Conservation (phyloP, 92 coral and sea anemone species). For the Nematostella vectensis region DNA sequence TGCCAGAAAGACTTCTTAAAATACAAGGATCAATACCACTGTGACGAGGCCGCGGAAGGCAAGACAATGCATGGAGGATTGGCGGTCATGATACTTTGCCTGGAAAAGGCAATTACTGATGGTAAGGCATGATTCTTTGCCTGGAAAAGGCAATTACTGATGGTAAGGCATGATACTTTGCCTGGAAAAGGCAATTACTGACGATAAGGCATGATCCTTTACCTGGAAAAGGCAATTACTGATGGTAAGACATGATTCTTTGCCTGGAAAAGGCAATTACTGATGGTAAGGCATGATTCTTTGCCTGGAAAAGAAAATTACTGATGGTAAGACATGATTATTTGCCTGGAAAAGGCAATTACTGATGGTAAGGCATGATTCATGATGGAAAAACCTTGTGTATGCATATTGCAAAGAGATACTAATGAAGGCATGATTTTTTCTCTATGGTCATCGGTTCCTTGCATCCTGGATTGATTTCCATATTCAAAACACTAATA, state of each 20-base stretch:
- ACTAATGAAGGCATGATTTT: too few relatives aligned
- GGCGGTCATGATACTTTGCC: slow-evolving; percentile 66
- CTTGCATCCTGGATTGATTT: too few relatives aligned
- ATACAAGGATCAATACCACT: slow-evolving; percentile 30
- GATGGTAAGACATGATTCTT: slow-evolving; percentile 56
- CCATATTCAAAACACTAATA: too few relatives aligned
- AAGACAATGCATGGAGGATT: slow-evolving; percentile 61
- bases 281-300: slow-evolving; percentile 69
- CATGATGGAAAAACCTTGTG: too few relatives aligned
- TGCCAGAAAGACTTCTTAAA: slow-evolving; percentile 49
- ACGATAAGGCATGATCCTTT: slow-evolving; percentile 67
- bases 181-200: slow-evolving; percentile 66
- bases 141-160: too few relatives aligned
- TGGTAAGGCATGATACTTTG: slow-evolving; percentile 68
- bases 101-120: slow-evolving; percentile 70
- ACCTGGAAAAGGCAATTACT: too few relatives aligned
- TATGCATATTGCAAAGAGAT: too few relatives aligned
- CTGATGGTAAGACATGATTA: slow-evolving; percentile 55
- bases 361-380: slow-evolving; percentile 68
- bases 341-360: slow-evolving; percentile 75
- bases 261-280: slow-evolving; percentile 76
- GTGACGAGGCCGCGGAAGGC: slow-evolving; percentile 32
- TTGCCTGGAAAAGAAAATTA: too few relatives aligned
- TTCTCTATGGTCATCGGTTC: too few relatives aligned
- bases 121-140: slow-evolving; percentile 69